Conservation (phyloP, 2,797 vertebrate genomes). For the Tinamus major region DNA sequence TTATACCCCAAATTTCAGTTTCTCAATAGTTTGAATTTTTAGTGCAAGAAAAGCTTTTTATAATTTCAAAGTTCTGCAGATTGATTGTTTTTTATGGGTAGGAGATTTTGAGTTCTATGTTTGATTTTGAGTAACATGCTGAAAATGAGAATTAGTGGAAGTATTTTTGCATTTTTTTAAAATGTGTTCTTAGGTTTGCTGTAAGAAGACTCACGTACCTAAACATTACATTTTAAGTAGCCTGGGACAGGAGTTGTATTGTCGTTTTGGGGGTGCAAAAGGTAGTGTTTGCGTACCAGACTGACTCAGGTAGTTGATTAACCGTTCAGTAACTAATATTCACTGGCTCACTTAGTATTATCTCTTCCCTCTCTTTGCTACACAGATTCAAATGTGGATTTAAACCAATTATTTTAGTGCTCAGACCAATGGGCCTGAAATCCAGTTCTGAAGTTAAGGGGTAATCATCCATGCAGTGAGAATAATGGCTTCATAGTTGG, state of each 20-base stretch:
- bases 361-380: not conserved
- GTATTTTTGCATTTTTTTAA: not conserved
- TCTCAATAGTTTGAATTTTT: not conserved
- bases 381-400: conserved; percentile 9
- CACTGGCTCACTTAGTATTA: not conserved
- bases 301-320: not conserved
- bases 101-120: not conserved
- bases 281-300: not conserved
- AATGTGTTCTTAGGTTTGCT: not conserved
- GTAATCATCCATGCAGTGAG: conserved; percentile 27
- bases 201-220: not conserved
- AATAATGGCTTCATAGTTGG: not conserved
- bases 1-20: not conserved
- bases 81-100: not conserved
- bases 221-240: not conserved
- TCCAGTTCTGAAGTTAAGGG: conserved; percentile 9
- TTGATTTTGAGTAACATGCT: not conserved
- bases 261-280: not conserved
- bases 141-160: not conserved
- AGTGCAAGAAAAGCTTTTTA: not conserved
- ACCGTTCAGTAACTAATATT: conserved; percentile 26
- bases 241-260: not conserved
- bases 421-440: not conserved
- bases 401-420: conserved; percentile 6
- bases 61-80: not conserved